Percentiles rank a stretch among this genome's conserved stretches.
These are phyloP conservation scores for Denticeps clupeoides DNA, from an alignment of 2,797 vertebrate genomes.

Conservation along the genomic window DNA sequence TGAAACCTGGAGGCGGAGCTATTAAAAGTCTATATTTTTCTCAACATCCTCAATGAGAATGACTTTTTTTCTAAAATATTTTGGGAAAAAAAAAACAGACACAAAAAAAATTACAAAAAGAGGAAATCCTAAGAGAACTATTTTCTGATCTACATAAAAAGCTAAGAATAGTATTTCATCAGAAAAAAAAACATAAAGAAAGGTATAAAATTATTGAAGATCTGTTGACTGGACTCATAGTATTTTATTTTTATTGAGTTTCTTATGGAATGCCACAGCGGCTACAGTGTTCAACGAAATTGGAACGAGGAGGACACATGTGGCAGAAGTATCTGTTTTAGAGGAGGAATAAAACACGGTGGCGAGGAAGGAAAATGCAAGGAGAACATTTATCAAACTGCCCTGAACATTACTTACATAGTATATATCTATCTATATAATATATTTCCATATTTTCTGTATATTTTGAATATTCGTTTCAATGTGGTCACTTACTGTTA, in stretches of 20 bases:
- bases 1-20: conserved; percentile 40
- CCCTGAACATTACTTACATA: conserved; percentile 58
- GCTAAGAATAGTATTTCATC: conserved; percentile 36
- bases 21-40: conserved; percentile 72
- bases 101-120: conserved; percentile 36
- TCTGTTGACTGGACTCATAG: conserved; percentile 48
- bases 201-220: conserved; percentile 27
- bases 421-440: conserved; percentile 63
- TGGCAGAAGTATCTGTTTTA: conserved; percentile 16
- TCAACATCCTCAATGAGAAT: conserved; percentile 52
- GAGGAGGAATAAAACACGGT: conserved; percentile 39
- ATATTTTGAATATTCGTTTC: conserved; percentile 78
- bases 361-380: conserved; percentile 14
- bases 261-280: conserved; percentile 41
- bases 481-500: conserved; percentile 58
- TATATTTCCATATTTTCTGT: conserved; percentile 70
- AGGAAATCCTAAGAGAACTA: conserved; percentile 48
- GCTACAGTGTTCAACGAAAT: conserved; percentile 36
- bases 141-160: conserved; percentile 57
- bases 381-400: conserved; percentile 43
- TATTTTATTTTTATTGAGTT: conserved; percentile 56
- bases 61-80: conserved; percentile 62
- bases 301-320: conserved; percentile 29
- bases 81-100: conserved; percentile 59
- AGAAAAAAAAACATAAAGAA: conserved; percentile 17